phyloP scores from a whole-genome alignment of 2,797 vertebrate species.

The Cygnus olor region DNA sequence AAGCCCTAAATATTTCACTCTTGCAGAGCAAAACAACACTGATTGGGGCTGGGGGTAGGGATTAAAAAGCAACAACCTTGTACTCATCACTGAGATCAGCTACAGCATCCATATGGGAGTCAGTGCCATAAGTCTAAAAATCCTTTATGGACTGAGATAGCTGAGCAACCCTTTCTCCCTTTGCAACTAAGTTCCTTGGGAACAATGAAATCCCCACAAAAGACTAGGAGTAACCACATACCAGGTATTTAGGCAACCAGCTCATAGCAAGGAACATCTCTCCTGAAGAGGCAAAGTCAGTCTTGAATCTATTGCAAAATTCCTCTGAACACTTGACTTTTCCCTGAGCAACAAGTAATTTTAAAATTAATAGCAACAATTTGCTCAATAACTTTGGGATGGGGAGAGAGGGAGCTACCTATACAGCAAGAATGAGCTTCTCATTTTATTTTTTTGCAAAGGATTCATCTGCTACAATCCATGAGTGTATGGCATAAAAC shows the following conservation, averaged over 20 bases:
- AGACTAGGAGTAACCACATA: not conserved
- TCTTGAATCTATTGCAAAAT: not conserved
- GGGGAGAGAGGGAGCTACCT: not conserved
- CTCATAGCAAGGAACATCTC: not conserved
- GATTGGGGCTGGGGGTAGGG: not conserved
- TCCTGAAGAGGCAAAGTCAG: not conserved
- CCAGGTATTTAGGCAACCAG: not conserved
- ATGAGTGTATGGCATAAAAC: slow-evolving; percentile 42
- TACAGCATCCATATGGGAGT: not conserved
- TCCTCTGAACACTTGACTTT: not conserved
- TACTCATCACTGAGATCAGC: not conserved
- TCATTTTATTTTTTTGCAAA: not conserved
- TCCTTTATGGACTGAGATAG: not conserved
- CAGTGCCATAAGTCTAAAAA: not conserved
- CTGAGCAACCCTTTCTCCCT: not conserved
- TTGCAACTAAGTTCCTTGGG: not conserved
- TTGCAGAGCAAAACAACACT: not conserved
- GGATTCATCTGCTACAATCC: slow-evolving; percentile 47
- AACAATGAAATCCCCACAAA: not conserved
- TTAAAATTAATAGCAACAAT: slow-evolving; percentile 56
- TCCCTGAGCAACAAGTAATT: slow-evolving; percentile 25
- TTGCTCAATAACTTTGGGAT: slow-evolving; percentile 24
- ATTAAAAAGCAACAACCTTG: not conserved
- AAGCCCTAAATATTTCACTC: not conserved
- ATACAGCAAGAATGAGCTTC: not conserved